A percentile compares a stretch with the other conserved stretches of the same genome.
Evolutionary conservation across 37 sponge, comb jelly and placozoan genomes (phyloP).

Genomic region (Oopsacas minuta): DNA sequence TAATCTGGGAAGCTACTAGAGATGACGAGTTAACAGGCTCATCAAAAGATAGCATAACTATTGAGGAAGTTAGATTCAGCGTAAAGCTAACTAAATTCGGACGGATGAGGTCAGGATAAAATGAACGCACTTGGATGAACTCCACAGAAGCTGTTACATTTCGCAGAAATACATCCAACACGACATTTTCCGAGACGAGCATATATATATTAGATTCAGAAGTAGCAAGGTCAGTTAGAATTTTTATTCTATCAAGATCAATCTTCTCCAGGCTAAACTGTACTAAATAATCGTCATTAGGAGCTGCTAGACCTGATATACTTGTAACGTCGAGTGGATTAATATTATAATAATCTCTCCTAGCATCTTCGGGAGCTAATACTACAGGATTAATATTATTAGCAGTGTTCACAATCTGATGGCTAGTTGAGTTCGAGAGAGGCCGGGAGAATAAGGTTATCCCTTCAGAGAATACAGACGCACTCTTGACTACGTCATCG

Average conservation of each 20-base stretch:
- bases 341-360: slow-evolving; percentile 35
- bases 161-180: slow-evolving; percentile 46
- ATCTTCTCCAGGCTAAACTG: slow-evolving; percentile 17
- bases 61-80: slow-evolving; percentile 45
- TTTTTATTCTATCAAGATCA: slow-evolving; percentile 62
- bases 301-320: neutral
- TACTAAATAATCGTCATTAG: neutral
- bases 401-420: slow-evolving; percentile 30
- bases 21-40: slow-evolving; percentile 58
- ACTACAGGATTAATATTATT: slow-evolving; percentile 1
- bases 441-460: slow-evolving; percentile 27
- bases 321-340: neutral
- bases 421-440: slow-evolving; percentile 37
- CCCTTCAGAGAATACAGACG: slow-evolving; percentile 30
- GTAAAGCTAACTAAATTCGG: slow-evolving; percentile 42
- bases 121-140: slow-evolving; percentile 25
- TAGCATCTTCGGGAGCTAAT: slow-evolving; percentile 16
- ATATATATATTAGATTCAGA: slow-evolving; percentile 33
- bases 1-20: slow-evolving; percentile 23
- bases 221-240: slow-evolving; percentile 50
- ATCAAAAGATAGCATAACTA: slow-evolving; percentile 43
- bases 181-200: slow-evolving; percentile 25
- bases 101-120: slow-evolving; percentile 39
- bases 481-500: slow-evolving; percentile 54
- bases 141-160: slow-evolving; percentile 20